Percentiles rank a stretch among this genome's conserved stretches.
phyloP scores from a whole-genome alignment of 2,888 invertebrate genomes.

The Eupithecia exiguata region DNA sequence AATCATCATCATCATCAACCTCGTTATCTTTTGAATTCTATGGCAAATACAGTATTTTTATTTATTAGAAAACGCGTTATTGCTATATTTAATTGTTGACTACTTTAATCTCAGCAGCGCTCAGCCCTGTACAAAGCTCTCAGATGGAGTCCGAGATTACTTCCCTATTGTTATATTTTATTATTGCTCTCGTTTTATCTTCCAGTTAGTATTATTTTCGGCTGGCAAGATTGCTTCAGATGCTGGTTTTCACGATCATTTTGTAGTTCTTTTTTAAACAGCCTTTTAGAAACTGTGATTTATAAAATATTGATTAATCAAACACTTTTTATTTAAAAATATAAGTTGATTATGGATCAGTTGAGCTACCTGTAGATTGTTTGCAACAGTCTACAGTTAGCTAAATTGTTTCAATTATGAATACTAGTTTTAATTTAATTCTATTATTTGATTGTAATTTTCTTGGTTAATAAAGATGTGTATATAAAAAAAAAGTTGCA shows the following conservation, averaged over 20 bases:
- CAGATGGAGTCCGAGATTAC: conserved; percentile 47
- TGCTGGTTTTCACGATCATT: conserved; percentile 26
- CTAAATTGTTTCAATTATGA: too few relatives aligned
- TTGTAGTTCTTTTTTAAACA: conserved; percentile 15
- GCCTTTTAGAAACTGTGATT: background rate
- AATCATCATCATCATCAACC: too few relatives aligned
- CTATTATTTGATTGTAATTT: too few relatives aligned
- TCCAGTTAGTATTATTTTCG: conserved; percentile 76
- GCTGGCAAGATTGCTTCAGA: conserved; percentile 65
- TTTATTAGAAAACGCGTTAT: background rate
- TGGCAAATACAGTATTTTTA: too few relatives aligned
- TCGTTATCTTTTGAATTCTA: too few relatives aligned
- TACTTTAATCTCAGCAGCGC: background rate
- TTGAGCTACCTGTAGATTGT: too few relatives aligned
- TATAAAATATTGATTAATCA: background rate
- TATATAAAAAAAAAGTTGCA: too few relatives aligned
- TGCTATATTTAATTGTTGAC: background rate
- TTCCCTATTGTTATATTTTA: conserved; percentile 57
- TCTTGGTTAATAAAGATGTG: too few relatives aligned
- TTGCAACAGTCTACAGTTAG: too few relatives aligned
- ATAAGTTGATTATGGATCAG: too few relatives aligned
- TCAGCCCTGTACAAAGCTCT: conserved; percentile 13
- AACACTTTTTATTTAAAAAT: background rate
- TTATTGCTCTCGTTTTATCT: conserved; percentile 72
- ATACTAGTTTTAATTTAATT: too few relatives aligned